Percentiles rank a stretch among this genome's conserved stretches.
Conservation (phyloP, 2,888 invertebrate species). For the Lumbricus terrestris region DNA sequence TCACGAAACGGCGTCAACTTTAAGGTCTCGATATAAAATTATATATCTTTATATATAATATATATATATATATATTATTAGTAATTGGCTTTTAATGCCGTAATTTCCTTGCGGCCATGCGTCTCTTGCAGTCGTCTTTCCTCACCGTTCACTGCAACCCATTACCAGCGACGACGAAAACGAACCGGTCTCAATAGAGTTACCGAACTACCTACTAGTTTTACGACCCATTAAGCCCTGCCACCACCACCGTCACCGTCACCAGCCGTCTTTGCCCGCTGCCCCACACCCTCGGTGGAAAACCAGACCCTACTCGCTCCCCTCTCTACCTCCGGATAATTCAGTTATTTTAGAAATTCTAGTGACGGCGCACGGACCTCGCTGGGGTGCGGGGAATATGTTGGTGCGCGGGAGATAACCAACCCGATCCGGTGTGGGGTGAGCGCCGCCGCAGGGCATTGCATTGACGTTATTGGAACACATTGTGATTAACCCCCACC, state of each 20-base stretch:
- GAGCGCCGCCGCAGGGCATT: not conserved
- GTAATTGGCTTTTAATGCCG: not conserved
- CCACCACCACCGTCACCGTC: not conserved
- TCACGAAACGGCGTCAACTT: too few species aligned
- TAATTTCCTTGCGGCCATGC: not conserved
- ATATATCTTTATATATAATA: too few species aligned
- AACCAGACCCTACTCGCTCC: not conserved
- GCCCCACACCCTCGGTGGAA: not conserved
- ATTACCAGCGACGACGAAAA: not conserved
- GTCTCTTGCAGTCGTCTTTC: not conserved
- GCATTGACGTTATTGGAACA: not conserved
- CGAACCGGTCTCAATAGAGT: not conserved
- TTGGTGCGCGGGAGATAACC: not conserved
- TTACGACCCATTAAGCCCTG: not conserved
- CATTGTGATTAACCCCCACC: not conserved
- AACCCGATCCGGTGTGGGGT: not conserved
- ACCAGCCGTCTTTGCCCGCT: too few species aligned
- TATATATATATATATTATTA: too few species aligned
- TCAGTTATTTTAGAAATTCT: slow-evolving; percentile 3
- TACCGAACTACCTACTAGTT: not conserved
- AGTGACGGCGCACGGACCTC: not conserved
- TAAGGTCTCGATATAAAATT: too few species aligned
- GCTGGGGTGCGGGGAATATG: not conserved
- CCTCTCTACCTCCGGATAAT: not conserved
- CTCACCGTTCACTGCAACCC: not conserved